phyloP scores from a whole-genome alignment of 2,797 vertebrate species.

The Triplophysa bombifrons region DNA sequence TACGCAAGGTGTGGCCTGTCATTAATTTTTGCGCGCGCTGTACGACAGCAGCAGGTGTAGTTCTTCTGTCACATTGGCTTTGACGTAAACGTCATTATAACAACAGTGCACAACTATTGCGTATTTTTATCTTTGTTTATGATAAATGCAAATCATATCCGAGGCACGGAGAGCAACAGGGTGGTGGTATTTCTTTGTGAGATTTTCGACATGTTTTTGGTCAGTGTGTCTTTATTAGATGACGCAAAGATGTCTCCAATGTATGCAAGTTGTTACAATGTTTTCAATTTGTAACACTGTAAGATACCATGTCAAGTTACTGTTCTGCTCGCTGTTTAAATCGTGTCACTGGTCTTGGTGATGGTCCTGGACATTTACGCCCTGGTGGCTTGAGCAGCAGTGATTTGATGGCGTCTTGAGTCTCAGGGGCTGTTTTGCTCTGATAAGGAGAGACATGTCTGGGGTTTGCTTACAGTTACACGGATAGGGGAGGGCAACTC shows the following conservation, averaged over 20 bases:
- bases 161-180: background rate
- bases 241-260: conserved; percentile 16
- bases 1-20: conserved; percentile 70
- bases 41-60: conserved; percentile 66
- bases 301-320: conserved; percentile 12
- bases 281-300: background rate
- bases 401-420: conserved; percentile 28
- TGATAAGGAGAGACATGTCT: conserved; percentile 44
- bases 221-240: background rate
- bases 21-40: conserved; percentile 15
- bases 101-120: conserved; percentile 11
- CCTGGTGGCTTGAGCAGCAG: conserved; percentile 33
- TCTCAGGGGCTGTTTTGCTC: conserved; percentile 33
- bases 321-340: background rate
- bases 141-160: background rate
- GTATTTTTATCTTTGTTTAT: background rate
- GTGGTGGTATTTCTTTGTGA: background rate
- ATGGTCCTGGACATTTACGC: conserved; percentile 5
- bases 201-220: background rate
- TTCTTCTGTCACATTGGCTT: conserved; percentile 44
- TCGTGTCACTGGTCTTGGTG: conserved; percentile 11
- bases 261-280: background rate
- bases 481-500: background rate
- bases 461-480: conserved; percentile 16
- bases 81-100: background rate